phyloP scores from a whole-genome alignment of 2,113 vertebrate species.

The Ceuthmochares aereus region DNA sequence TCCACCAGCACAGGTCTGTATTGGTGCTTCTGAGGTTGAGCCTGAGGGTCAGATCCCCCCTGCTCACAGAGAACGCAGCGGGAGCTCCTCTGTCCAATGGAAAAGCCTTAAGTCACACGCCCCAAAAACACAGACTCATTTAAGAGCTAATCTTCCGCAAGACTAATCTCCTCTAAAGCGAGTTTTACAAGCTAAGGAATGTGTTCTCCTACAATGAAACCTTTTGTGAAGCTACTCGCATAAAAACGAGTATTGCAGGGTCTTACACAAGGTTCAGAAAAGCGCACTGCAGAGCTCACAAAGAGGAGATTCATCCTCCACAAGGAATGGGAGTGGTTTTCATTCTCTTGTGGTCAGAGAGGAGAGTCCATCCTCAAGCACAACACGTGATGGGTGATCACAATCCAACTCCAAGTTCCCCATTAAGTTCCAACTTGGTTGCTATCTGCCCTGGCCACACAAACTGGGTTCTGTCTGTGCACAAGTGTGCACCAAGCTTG shows the following conservation, averaged over 20 bases:
- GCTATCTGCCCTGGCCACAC: background rate
- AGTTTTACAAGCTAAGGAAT: conserved; percentile 28
- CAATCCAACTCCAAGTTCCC: background rate
- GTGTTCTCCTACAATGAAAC: background rate
- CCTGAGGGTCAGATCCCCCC: background rate
- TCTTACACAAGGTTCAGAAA: background rate
- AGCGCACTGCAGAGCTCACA: background rate
- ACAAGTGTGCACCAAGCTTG: background rate
- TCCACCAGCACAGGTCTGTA: background rate
- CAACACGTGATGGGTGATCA: background rate
- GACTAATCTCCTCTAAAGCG: background rate
- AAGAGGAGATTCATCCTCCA: conserved; percentile 27
- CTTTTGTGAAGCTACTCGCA: conserved; percentile 23
- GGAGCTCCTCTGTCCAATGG: background rate
- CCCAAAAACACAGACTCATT: background rate
- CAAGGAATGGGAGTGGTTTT: background rate
- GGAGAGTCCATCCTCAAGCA: background rate
- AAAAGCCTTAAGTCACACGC: background rate
- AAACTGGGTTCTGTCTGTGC: background rate
- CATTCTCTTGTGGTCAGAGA: background rate
- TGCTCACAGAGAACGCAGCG: background rate
- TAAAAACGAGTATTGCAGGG: conserved; percentile 33
- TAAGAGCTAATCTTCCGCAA: conserved; percentile 9
- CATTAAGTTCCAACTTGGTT: background rate
- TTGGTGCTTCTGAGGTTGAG: background rate